phyloP scores from a whole-genome alignment of 2,113 vertebrate species.

The Phainopepla nitens region DNA sequence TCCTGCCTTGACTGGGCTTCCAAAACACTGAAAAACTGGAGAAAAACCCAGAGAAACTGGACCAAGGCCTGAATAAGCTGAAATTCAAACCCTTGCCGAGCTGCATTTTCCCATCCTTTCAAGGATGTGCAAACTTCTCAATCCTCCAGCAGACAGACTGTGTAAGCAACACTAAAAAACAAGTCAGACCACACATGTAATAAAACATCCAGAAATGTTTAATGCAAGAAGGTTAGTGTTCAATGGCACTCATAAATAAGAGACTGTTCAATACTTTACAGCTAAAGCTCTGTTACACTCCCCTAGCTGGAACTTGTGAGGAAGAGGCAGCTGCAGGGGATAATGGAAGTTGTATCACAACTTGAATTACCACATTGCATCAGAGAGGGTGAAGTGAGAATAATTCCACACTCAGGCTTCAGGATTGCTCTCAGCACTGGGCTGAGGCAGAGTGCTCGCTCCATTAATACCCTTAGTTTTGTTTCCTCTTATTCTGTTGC shows the following conservation, averaged over 20 bases:
- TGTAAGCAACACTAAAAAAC: background rate
- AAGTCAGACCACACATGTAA: background rate
- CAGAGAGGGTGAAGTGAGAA: background rate
- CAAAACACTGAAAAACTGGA: background rate
- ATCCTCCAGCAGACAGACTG: background rate
- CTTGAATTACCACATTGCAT: background rate
- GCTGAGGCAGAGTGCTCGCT: background rate
- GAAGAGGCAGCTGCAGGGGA: background rate
- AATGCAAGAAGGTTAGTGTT: constrained; percentile 4
- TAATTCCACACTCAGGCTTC: background rate
- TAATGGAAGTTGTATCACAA: background rate
- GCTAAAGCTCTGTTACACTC: background rate
- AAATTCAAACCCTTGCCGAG: background rate
- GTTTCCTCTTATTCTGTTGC: background rate
- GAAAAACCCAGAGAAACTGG: background rate
- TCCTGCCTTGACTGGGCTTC: accelerated
- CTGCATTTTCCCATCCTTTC: background rate
- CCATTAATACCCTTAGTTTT: background rate
- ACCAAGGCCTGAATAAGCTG: background rate
- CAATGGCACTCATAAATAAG: constrained; percentile 46
- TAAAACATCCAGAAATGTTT: background rate
- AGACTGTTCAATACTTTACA: constrained; percentile 14
- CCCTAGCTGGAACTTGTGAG: background rate
- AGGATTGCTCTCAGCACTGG: background rate
- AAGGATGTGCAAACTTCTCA: background rate